phyloP scores from a whole-genome alignment of 2,888 invertebrate species.

The Stenoptilia bipunctidactyla region DNA sequence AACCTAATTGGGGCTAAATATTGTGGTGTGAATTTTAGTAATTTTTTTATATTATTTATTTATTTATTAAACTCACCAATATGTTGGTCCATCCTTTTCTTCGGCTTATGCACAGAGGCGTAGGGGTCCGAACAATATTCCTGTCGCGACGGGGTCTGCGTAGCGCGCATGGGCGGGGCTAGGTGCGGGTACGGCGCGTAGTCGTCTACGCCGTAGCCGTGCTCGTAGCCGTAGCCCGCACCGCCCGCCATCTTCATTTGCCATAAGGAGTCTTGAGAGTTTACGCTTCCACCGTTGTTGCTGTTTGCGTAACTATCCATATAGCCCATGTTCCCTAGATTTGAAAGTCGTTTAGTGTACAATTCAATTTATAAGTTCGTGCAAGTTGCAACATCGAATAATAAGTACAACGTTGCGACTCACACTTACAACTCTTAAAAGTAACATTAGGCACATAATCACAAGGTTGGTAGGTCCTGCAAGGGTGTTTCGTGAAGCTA shows the following conservation, averaged over 20 bases:
- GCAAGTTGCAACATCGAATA: no score
- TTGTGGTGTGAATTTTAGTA: no score
- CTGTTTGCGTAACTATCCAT: slow-evolving; percentile 94
- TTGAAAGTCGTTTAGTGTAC: no score
- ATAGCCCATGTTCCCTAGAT: slow-evolving; percentile 89
- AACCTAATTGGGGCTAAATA: no score
- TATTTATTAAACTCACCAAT: slow-evolving; percentile 87
- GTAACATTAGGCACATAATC: no score
- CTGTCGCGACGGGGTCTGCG: slow-evolving; percentile 87
- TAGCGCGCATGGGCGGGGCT: slow-evolving; percentile 70
- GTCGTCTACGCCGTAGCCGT: slow-evolving; percentile 85
- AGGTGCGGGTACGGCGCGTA: slow-evolving; percentile 87
- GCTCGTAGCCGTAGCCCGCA: slow-evolving; percentile 80
- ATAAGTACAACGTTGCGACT: no score
- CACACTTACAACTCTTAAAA: no score
- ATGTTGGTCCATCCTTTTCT: slow-evolving; percentile 88
- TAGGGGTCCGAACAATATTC: slow-evolving; percentile 91
- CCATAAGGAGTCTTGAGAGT: slow-evolving; percentile 95
- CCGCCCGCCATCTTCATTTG: slow-evolving; percentile 92
- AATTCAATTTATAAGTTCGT: no score
- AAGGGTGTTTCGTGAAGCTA: not conserved
- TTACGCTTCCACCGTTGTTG: slow-evolving; percentile 95
- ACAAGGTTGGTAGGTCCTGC: not conserved
- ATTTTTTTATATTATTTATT: no score
- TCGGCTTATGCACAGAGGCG: slow-evolving; percentile 90